phyloP scores from a whole-genome alignment of 2,797 vertebrate genomes.

The Parauchenoglanis ngamensis region DNA sequence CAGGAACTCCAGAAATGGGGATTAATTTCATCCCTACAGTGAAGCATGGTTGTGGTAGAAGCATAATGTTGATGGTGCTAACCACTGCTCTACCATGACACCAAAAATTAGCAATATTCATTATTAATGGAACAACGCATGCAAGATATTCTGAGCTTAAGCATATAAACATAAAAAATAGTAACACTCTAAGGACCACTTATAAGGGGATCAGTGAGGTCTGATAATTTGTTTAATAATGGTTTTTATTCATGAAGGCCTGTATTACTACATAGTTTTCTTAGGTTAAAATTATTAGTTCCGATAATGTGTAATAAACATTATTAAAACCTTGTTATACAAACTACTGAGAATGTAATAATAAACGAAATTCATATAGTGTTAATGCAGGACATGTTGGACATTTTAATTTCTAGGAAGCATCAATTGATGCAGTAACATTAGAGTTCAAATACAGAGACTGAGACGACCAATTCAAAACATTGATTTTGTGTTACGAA shows the following conservation, averaged over 20 bases:
- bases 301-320: background rate
- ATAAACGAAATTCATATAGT: background rate
- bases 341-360: background rate
- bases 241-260: background rate
- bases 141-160: background rate
- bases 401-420: background rate
- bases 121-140: background rate
- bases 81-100: too few species aligned
- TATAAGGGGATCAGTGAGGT: background rate
- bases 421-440: background rate
- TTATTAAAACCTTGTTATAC: background rate
- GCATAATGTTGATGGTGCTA: too few species aligned
- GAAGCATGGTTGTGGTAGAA: too few species aligned
- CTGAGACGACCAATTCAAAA: background rate
- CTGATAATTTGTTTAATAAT: background rate
- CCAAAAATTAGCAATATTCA: background rate
- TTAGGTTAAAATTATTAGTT: background rate
- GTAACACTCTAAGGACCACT: background rate
- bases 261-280: background rate
- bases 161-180: background rate
- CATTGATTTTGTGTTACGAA: background rate
- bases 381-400: background rate
- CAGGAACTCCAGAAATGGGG: too few species aligned
- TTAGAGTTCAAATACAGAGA: background rate
- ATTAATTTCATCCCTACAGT: too few species aligned